phyloP scores from a whole-genome alignment of 2,888 invertebrate species.

The Orthonychiurus folsomi region DNA sequence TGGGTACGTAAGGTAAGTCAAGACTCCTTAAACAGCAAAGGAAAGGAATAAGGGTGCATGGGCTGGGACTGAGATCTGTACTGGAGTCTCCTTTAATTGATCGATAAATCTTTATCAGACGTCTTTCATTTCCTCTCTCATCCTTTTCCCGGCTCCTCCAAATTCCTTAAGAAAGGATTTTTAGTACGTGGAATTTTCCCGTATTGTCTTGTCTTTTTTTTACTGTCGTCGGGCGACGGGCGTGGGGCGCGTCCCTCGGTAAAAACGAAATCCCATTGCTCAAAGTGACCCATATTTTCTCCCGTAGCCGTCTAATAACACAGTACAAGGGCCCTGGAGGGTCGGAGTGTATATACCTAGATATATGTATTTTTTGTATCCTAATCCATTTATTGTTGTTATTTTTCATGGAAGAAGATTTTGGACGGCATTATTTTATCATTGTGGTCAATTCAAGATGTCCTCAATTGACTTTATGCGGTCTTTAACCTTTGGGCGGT shows the following conservation, averaged over 20 bases:
- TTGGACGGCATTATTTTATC: neutral
- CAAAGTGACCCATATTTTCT: neutral
- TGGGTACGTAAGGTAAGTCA: too few relatives aligned
- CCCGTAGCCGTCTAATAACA: too few relatives aligned
- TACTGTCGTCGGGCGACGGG: neutral
- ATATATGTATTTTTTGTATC: too few relatives aligned
- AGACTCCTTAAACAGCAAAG: neutral
- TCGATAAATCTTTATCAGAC: constrained; percentile 37
- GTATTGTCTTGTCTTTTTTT: neutral
- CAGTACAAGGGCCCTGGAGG: too few relatives aligned
- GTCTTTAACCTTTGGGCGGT: too few relatives aligned
- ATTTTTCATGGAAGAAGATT: neutral
- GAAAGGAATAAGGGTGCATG: neutral
- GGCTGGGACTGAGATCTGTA: neutral
- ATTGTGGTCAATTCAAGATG: neutral
- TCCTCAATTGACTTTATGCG: too few relatives aligned
- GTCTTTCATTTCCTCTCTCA: constrained; percentile 17
- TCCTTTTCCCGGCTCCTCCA: neutral
- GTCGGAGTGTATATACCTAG: too few relatives aligned
- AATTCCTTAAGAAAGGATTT: neutral
- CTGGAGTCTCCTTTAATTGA: constrained; percentile 26
- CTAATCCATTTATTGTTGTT: neutral
- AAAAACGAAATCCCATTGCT: neutral
- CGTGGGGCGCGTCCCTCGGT: neutral
- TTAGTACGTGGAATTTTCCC: neutral